These are phyloP conservation scores for Pycnomerus fuliginosus DNA, from an alignment of 2,888 invertebrate genomes.

Conservation along the genomic window DNA sequence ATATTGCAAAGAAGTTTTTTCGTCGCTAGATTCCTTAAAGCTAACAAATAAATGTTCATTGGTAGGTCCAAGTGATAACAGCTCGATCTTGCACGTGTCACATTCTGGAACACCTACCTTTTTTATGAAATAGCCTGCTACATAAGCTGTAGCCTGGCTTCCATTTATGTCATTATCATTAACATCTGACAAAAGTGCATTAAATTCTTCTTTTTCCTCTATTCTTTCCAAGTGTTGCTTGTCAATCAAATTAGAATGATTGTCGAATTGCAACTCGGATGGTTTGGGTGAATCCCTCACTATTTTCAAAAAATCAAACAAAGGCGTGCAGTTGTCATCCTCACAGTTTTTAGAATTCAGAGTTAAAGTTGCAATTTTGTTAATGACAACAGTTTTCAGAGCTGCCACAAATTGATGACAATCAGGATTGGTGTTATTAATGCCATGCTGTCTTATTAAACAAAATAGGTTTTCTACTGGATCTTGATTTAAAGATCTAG, in stretches of 20 bases:
- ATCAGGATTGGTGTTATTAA: conserved; percentile 13
- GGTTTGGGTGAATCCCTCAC: too few species aligned
- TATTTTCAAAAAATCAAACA: conserved; percentile 2
- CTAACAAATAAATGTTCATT: too few species aligned
- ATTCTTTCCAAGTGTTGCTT: background rate
- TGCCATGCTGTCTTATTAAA: conserved; percentile 16
- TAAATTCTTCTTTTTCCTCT: background rate
- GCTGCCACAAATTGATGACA: conserved; percentile 19
- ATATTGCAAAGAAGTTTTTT: too few species aligned
- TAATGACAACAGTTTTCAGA: conserved; percentile 19
- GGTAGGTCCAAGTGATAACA: too few species aligned
- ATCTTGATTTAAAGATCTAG: conserved; percentile 19
- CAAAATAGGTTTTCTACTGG: conserved; percentile 22
- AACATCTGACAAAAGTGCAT: background rate
- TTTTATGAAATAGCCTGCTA: background rate
- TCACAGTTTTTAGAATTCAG: conserved; percentile 12
- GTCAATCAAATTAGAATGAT: background rate
- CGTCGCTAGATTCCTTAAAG: too few species aligned
- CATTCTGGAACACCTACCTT: conserved; percentile 1
- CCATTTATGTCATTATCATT: too few species aligned
- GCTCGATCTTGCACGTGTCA: background rate
- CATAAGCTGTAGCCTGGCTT: conserved; percentile 1
- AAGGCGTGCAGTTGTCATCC: conserved; percentile 14
- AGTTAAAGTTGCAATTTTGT: conserved; percentile 11
- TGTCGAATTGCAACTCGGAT: too few species aligned